These are phyloP conservation scores for Saguinus imperator DNA, from an alignment of 2,113 vertebrate species.

Conservation along the genomic window DNA sequence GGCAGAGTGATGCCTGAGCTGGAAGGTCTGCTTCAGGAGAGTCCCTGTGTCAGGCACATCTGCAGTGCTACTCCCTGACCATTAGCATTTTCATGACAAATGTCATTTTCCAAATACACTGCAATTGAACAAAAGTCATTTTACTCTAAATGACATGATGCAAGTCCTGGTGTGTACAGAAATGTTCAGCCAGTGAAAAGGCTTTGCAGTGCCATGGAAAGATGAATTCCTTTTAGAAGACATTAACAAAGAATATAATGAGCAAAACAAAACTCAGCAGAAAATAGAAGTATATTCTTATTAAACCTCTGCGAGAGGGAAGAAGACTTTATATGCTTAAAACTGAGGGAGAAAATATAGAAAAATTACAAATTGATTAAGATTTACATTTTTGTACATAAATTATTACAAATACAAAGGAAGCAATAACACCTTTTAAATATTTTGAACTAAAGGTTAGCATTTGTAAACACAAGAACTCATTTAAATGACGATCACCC, in stretches of 20 bases:
- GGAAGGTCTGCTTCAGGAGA: not conserved
- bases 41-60: not conserved
- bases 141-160: not conserved
- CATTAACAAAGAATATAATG: not conserved
- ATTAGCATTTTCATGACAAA: rapidly evolving
- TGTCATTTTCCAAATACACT: not conserved
- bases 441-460: not conserved
- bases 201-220: not conserved
- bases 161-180: no score
- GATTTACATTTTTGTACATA: not conserved
- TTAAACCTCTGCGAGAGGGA: not conserved
- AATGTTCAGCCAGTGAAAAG: rapidly evolving
- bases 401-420: not conserved
- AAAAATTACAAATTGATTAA: not conserved
- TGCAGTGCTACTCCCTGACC: no score
- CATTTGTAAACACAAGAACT: not conserved
- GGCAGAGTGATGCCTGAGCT: not conserved
- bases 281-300: not conserved
- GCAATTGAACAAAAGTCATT: not conserved
- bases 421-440: not conserved
- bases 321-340: not conserved
- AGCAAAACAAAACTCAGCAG: not conserved
- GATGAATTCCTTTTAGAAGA: not conserved
- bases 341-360: not conserved
- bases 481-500: not conserved